Conservation (phyloP, 2,113 vertebrate species). For the Elachura formosa region DNA sequence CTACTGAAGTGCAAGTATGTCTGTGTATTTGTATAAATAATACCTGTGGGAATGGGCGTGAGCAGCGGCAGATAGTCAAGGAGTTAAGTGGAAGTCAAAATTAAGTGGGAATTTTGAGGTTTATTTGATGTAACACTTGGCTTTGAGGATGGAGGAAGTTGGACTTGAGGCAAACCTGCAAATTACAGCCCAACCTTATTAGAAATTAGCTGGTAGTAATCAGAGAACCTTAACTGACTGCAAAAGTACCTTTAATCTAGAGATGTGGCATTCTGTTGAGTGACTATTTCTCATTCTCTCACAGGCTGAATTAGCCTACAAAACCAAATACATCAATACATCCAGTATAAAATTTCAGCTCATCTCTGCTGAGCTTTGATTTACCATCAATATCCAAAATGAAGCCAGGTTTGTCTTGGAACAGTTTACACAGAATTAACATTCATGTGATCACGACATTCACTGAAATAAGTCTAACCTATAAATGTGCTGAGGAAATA, state of each 20-base stretch:
- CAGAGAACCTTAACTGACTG: conserved; percentile 14
- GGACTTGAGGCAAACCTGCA: conserved; percentile 54
- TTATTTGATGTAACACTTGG: conserved; percentile 52
- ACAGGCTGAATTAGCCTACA: not conserved
- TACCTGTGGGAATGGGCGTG: conserved; percentile 29
- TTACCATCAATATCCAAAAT: not conserved
- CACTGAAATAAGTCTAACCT: not conserved
- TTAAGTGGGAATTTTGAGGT: conserved; percentile 61
- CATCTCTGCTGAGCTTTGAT: not conserved
- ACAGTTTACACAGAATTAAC: not conserved
- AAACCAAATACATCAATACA: not conserved
- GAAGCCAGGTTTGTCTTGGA: not conserved
- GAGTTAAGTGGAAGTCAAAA: conserved; percentile 57
- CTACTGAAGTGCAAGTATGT: not conserved
- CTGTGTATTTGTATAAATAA: conserved; percentile 44
- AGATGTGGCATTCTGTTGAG: conserved; percentile 11
- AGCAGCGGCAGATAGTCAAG: conserved; percentile 29
- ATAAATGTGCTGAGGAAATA: not conserved
- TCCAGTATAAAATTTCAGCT: not conserved
- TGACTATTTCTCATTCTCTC: conserved; percentile 1
- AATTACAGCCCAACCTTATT: conserved; percentile 45
- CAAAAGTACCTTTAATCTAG: conserved; percentile 27
- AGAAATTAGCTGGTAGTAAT: conserved; percentile 53
- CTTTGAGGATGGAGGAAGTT: conserved; percentile 55
- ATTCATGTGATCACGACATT: not conserved